Percentiles rank a stretch among this genome's conserved stretches.
phyloP scores from a whole-genome alignment of 2,113 vertebrate genomes.

The Centropristis striata region DNA sequence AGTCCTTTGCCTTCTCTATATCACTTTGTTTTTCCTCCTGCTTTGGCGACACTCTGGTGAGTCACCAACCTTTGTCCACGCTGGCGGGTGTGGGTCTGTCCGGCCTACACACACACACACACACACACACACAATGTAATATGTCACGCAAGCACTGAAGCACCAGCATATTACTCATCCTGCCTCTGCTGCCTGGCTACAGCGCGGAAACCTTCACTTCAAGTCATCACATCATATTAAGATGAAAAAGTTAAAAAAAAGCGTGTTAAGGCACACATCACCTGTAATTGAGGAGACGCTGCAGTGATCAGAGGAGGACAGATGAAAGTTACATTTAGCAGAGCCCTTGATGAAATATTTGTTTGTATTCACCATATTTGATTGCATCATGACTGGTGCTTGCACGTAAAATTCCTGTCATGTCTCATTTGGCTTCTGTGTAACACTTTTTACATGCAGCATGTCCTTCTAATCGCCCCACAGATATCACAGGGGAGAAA shows the following conservation, averaged over 20 bases:
- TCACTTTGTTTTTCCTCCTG: constrained; percentile 55
- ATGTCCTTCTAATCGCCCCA: not conserved
- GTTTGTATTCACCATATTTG: not conserved
- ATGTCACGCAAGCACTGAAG: constrained; percentile 38
- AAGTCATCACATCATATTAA: constrained; percentile 38
- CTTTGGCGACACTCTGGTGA: constrained; percentile 61
- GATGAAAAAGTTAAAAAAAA: not conserved
- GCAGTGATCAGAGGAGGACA: not conserved
- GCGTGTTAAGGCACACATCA: not conserved
- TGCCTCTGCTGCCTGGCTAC: constrained; percentile 41
- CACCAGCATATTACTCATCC: constrained; percentile 56
- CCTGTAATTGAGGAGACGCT: not conserved
- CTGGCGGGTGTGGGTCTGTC: constrained; percentile 46
- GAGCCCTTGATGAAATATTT: constrained; percentile 4
- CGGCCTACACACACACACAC: constrained; percentile 41
- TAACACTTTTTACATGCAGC: not conserved
- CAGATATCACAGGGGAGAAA: constrained; percentile 26
- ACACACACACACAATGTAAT: constrained; percentile 19
- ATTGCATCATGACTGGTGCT: constrained; percentile 2
- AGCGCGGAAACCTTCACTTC: constrained; percentile 39
- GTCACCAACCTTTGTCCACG: constrained; percentile 71
- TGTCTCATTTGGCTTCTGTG: constrained; percentile 11
- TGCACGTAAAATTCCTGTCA: not conserved
- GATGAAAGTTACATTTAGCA: constrained; percentile 27
- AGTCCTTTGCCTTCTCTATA: constrained; percentile 41